Conservation (phyloP, 2,113 vertebrate species). For the Ammodytes marinus region DNA sequence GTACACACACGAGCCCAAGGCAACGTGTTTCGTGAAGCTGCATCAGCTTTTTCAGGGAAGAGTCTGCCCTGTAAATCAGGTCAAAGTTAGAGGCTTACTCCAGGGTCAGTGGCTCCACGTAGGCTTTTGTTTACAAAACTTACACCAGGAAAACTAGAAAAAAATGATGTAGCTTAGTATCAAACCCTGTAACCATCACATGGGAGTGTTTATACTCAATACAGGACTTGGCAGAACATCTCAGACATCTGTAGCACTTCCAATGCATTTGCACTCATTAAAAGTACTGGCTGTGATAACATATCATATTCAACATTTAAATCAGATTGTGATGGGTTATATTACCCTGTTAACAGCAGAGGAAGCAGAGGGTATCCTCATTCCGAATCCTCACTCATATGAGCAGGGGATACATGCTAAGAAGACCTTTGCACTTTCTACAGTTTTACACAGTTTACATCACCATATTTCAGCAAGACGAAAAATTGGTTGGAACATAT, state of each 20-base stretch:
- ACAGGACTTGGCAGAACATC: conserved; percentile 48
- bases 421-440: background rate
- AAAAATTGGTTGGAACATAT: no score
- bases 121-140: conserved; percentile 44
- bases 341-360: conserved; percentile 26
- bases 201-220: conserved; percentile 39
- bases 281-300: conserved; percentile 14
- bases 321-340: background rate
- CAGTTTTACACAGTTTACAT: no score
- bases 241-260: conserved; percentile 42
- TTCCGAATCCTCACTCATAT: background rate
- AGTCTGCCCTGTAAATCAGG: conserved; percentile 35
- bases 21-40: conserved; percentile 1
- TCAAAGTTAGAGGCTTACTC: conserved; percentile 57
- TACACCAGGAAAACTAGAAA: conserved; percentile 39
- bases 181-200: conserved; percentile 34
- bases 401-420: background rate
- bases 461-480: background rate
- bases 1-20: conserved; percentile 5
- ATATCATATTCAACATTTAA: conserved; percentile 41
- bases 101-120: conserved; percentile 8
- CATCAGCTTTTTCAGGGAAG: conserved; percentile 18
- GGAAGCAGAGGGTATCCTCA: conserved; percentile 9
- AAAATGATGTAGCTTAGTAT: conserved; percentile 29
- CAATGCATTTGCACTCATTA: conserved; percentile 25